These are phyloP conservation scores for Indicator maculatus DNA, from an alignment of 2,113 vertebrate genomes.

Conservation along the genomic window DNA sequence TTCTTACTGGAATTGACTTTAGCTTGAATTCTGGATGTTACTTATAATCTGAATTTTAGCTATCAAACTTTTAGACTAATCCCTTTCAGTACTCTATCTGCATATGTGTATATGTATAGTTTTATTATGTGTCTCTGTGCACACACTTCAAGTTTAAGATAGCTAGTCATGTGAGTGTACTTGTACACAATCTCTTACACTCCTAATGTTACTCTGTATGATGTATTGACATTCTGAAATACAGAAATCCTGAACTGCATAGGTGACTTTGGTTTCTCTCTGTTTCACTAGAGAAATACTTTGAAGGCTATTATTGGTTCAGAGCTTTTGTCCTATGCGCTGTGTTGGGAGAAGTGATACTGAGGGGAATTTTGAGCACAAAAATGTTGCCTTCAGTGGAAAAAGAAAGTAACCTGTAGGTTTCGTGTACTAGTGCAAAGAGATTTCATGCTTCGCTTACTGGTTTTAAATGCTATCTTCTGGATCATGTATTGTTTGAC, in stretches of 20 bases:
- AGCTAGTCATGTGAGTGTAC: not conserved
- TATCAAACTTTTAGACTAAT: not conserved
- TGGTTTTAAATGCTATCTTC: not conserved
- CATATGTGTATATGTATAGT: not conserved
- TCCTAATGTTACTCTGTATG: not conserved
- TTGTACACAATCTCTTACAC: not conserved
- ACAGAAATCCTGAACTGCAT: not conserved
- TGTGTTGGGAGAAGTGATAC: not conserved
- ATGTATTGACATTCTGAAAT: not conserved
- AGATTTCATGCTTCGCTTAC: not conserved
- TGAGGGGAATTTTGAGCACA: not conserved
- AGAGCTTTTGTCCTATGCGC: not conserved
- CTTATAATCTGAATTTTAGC: not conserved
- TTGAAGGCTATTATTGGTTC: not conserved
- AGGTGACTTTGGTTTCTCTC: not conserved
- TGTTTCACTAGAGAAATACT: not conserved
- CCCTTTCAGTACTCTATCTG: not conserved
- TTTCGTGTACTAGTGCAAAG: not conserved
- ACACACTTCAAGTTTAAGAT: not conserved
- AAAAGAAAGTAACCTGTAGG: not conserved
- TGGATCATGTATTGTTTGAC: not conserved
- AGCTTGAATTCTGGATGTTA: not conserved
- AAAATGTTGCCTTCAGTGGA: not conserved
- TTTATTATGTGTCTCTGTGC: rapidly evolving
- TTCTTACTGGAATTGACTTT: not conserved